Percentiles rank a stretch among this genome's conserved stretches.
phyloP scores from a whole-genome alignment of 2,888 invertebrate genomes.

The Pollenia labialis region DNA sequence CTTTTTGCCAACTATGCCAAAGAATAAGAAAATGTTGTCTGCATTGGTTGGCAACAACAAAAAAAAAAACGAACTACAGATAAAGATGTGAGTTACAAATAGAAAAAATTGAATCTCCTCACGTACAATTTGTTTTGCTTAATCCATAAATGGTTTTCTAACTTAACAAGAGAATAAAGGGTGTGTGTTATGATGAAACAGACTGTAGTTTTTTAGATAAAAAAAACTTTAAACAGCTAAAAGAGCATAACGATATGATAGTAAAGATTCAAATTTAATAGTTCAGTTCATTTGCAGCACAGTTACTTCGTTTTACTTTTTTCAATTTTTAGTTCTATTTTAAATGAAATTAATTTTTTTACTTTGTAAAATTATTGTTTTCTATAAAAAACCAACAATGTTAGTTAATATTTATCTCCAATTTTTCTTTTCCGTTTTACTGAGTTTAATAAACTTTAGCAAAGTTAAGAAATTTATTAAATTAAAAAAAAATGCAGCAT shows the following conservation, averaged over 20 bases:
- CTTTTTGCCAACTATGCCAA: constrained; percentile 60
- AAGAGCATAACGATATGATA: constrained; percentile 16
- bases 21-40: constrained; percentile 56
- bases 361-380: constrained; percentile 28
- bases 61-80: constrained; percentile 38
- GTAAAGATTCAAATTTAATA: constrained; percentile 63
- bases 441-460: not conserved
- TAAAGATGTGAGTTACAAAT: constrained; percentile 43
- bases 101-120: constrained; percentile 72
- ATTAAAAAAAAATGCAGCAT: constrained; percentile 11
- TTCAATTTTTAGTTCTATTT: not conserved
- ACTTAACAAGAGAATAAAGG: constrained; percentile 19
- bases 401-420: not conserved
- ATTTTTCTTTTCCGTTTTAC: not conserved
- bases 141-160: constrained; percentile 69
- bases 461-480: constrained; percentile 7
- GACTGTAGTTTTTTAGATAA: not conserved
- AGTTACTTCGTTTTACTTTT: not conserved
- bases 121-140: constrained; percentile 76
- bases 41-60: constrained; percentile 66
- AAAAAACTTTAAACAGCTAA: not conserved
- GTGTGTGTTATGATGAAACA: constrained; percentile 5
- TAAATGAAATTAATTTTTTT: constrained; percentile 30
- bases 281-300: constrained; percentile 4
- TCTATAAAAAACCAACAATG: constrained; percentile 7